Evolutionary conservation across 2,888 invertebrate species (phyloP).

Genomic region (Tinea semifulvella): DNA sequence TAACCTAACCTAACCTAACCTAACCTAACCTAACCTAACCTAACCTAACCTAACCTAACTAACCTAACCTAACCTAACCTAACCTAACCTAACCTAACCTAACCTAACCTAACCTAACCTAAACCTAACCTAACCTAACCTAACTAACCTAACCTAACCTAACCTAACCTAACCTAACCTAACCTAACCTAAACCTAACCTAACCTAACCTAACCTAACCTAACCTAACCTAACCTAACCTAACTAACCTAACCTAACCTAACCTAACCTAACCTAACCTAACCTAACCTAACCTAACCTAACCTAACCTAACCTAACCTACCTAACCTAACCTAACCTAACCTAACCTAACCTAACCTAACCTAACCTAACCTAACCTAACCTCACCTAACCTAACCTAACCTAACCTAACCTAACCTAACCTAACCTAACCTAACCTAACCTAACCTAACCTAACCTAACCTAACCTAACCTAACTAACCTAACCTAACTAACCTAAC

Average conservation of each 20-base stretch:
- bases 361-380: conserved; percentile 18
- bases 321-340: conserved; percentile 14
- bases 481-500: conserved; percentile 14
- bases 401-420: conserved; percentile 18
- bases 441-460: conserved; percentile 7
- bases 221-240: conserved; percentile 17
- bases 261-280: conserved; percentile 14
- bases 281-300: conserved; percentile 17
- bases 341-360: conserved; percentile 17
- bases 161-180: conserved; percentile 11
- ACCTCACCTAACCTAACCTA: conserved; percentile 16
- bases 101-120: conserved; percentile 16
- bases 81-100: conserved; percentile 17
- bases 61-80: conserved; percentile 19
- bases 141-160: conserved; percentile 13
- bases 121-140: too few species aligned
- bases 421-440: conserved; percentile 18
- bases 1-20: conserved; percentile 15
- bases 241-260: conserved; percentile 18
- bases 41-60: conserved; percentile 16
- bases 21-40: conserved; percentile 15
- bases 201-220: conserved; percentile 14
- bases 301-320: too few species aligned
- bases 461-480: conserved; percentile 14
- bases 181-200: too few species aligned